Conservation (phyloP, 2,113 vertebrate genomes). For the Argyrosomus japonicus region DNA sequence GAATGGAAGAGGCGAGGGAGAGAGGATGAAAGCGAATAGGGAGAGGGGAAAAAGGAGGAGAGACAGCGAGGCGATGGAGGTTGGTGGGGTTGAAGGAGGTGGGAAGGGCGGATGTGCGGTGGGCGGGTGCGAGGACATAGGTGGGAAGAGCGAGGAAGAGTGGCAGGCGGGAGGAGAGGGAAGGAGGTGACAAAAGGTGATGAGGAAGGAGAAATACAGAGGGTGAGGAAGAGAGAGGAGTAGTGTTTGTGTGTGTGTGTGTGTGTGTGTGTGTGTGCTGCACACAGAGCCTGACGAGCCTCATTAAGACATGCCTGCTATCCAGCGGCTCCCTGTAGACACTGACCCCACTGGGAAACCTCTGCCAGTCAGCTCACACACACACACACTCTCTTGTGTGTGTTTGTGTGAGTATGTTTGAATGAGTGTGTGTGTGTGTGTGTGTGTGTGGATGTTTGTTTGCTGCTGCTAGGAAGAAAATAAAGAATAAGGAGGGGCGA, state of each 20-base stretch:
- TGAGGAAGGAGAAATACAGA: slow-evolving; percentile 52
- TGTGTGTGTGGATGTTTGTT: slow-evolving; percentile 4
- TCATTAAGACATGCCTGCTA: slow-evolving; percentile 75
- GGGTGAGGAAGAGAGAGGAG: slow-evolving; percentile 9
- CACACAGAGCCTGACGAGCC: slow-evolving; percentile 65
- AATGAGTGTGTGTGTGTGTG: background rate
- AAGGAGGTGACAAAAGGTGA: slow-evolving; percentile 40
- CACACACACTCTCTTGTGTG: slow-evolving; percentile 10
- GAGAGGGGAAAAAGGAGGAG: slow-evolving; percentile 5
- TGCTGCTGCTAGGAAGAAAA: background rate
- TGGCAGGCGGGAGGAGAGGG: slow-evolving; percentile 18
- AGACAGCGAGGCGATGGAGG: slow-evolving; percentile 35
- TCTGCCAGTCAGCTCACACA: slow-evolving; percentile 62
- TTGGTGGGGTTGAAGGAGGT: slow-evolving; percentile 40
- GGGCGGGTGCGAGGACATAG: slow-evolving; percentile 18
- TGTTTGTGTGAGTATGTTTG: background rate
- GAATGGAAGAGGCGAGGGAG: slow-evolving; percentile 3
- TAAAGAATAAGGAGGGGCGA: background rate
- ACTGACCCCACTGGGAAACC: slow-evolving; percentile 69
- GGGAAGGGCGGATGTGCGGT: slow-evolving; percentile 33
- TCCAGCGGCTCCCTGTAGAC: slow-evolving; percentile 64
- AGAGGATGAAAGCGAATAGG: slow-evolving; percentile 15
- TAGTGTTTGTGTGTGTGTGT: slow-evolving; percentile 4
- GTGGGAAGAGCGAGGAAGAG: slow-evolving; percentile 19
- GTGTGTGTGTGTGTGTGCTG: slow-evolving; percentile 23